Base-by-base conservation (phyloP, 2,113 vertebrate genomes). In the Coryphaenoides rupestris region DNA sequence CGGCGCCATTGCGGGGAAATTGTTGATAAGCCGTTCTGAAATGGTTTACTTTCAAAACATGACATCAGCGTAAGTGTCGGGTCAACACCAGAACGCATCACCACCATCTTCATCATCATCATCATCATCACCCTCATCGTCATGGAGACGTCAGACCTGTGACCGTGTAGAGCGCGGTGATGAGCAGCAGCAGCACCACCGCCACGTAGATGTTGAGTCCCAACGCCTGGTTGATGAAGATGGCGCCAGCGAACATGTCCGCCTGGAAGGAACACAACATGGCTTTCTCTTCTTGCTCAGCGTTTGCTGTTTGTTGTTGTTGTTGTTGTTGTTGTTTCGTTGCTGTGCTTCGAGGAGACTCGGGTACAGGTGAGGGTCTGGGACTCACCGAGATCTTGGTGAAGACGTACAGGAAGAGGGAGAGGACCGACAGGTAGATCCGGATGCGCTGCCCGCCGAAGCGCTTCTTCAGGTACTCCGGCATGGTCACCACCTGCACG, bases 331-430 rank as follows among this genome's bases (percentile, higher is more conserved):
- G 9, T 40, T 5, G 4, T 40, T 40, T 40, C 3, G 9, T 40
- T 12, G 33, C 13, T 40, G 9, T 13, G 33, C 33, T 40, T 7
- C 9, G 47, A 16, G 16, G 47, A 50, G 47, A n/a, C n/a, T n/a
- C n/a, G n/a, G n/a, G n/a, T n/a, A n/a, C n/a, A n/a, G n/a, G n/a
- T n/a, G n/a, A n/a, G n/a, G n/a, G n/a, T n/a, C 33, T 12, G 9
- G 33, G 17, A 89, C 96, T 93, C 83, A 99, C 97, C n/a, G 97
- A 99, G 85, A 99, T 98, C 89, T 99, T 98, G 59, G 95, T 98
- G 80, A 98, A 95, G 58, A 98, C 77, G 54, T 99, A 98, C 3
- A 99, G 86, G 55, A 92, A 7, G 57, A 99, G 76, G 2, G 96
- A 99, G 7, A 98, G 93, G 58, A 97, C 1, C 0, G 97, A 98